Base-by-base conservation (phyloP, 2,888 invertebrate species). In the Axea sp. region DNA sequence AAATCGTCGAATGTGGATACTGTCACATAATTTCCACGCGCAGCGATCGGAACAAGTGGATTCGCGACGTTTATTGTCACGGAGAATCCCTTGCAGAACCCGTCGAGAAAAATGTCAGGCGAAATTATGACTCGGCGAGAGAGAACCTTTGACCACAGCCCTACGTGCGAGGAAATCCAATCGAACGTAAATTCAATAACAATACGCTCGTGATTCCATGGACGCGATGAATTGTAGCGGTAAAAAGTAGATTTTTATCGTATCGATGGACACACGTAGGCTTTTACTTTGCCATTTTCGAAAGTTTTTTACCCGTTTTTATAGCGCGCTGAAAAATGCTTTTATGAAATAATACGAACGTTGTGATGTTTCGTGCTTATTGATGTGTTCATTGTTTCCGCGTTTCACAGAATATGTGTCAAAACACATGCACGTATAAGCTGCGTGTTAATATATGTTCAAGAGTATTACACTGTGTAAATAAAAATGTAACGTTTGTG, bases 21-120 rank as follows among this genome's bases (percentile, higher is more conserved):
- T 64, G 62, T 64, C 62, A 41, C 62, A 64, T 64, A 64, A 64
- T 64, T 64, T 64, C 33, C 26, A 11, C 41, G 51, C 26, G 31
- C 51, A 41, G 17, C 62, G 33, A 41, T 41, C 19, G 51, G 33
- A 64, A 64, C 51, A 41, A 64, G 41, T 51, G 49, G 37, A 5
- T 47, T 12, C 59, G 17, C 28, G 45, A 64, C 62, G 15, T 64
- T 64, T 64, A 64, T 43, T 53, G 53, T 64, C 53, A 28, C 28
- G 62, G 12, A 26, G 33, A 3, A 33, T 43, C 26, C 15, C 35
- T 28, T 33, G 41, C 41, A 22, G 31, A 49, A 45, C 14, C 17
- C 31, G 24, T 9, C 7, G 41, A 51, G 64, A 64, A 64, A 64
- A 64, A 53, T 35, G 53, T 35, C 43, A 7, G 31, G 1, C 19